Evolutionary conservation across 2,797 vertebrate genomes (phyloP).

Genomic region (Acestrorhynchus altus): DNA sequence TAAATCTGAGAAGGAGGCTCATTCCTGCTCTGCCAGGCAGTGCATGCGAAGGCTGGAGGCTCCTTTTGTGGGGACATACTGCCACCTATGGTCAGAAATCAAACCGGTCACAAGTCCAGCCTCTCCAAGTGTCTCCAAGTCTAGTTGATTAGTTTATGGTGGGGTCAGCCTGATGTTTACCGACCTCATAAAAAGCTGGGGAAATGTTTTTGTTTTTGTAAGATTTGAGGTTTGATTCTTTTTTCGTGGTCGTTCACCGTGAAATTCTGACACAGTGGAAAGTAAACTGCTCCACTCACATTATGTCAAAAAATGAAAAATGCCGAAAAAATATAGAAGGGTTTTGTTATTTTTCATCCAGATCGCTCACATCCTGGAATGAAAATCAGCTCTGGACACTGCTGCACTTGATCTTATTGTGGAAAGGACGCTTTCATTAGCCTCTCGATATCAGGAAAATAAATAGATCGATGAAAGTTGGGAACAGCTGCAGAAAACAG

Average conservation of each 20-base stretch:
- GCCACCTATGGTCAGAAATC: constrained; percentile 81
- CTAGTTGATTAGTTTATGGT: constrained; percentile 65
- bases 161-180: constrained; percentile 68
- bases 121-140: no score
- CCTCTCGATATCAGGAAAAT: constrained; percentile 25
- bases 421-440: constrained; percentile 1
- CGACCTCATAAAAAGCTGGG: not conserved
- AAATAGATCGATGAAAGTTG: constrained; percentile 9
- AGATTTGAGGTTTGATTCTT: not conserved
- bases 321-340: no score
- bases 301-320: no score
- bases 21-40: constrained; percentile 75
- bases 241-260: no score
- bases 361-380: not conserved
- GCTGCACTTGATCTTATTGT: not conserved
- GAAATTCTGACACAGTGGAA: no score
- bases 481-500: constrained; percentile 75
- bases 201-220: not conserved
- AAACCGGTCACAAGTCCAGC: constrained; percentile 44
- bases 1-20: constrained; percentile 82
- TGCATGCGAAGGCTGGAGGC: constrained; percentile 61
- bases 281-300: no score
- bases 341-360: no score
- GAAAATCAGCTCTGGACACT: not conserved
- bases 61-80: constrained; percentile 79